Evolutionary conservation across 2,797 vertebrate genomes (phyloP).

Genomic region (Propithecus deckenii): DNA sequence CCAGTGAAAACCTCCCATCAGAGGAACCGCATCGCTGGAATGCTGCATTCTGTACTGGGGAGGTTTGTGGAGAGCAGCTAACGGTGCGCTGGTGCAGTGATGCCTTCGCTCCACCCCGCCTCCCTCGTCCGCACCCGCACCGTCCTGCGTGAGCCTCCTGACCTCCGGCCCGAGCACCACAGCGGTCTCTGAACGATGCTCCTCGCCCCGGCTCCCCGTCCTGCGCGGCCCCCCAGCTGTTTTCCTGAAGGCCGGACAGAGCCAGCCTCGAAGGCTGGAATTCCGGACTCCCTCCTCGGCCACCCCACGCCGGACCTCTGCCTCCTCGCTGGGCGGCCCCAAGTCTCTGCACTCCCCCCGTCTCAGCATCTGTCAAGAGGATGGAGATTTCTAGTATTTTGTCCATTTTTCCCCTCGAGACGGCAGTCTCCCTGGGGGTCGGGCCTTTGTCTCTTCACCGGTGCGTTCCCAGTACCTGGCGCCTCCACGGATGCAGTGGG

Average conservation of each 20-base stretch:
- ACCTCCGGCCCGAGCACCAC: neutral
- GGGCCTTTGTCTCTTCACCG: neutral
- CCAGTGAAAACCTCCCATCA: constrained; percentile 73
- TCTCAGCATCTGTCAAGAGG: fast-evolving
- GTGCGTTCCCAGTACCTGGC: fast-evolving
- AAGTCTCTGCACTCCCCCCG: fast-evolving
- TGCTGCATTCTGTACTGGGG: constrained; percentile 48
- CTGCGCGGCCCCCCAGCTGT: fast-evolving
- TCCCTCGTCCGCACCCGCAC: fast-evolving
- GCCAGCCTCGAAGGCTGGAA: neutral
- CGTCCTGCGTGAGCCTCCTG: fast-evolving
- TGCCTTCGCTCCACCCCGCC: fast-evolving
- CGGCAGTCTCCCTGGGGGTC: neutral
- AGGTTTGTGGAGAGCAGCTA: neutral
- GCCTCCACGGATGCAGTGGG: fast-evolving
- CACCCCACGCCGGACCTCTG: neutral
- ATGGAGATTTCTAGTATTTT: neutral
- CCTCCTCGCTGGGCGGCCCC: neutral
- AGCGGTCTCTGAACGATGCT: fast-evolving
- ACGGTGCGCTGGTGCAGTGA: fast-evolving
- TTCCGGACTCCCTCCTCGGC: neutral
- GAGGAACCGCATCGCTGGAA: constrained; percentile 68
- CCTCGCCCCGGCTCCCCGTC: neutral
- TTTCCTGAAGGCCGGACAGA: neutral
- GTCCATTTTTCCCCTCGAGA: fast-evolving